phyloP scores from a whole-genome alignment of 2,113 vertebrate genomes.

The Rhineura floridana region DNA sequence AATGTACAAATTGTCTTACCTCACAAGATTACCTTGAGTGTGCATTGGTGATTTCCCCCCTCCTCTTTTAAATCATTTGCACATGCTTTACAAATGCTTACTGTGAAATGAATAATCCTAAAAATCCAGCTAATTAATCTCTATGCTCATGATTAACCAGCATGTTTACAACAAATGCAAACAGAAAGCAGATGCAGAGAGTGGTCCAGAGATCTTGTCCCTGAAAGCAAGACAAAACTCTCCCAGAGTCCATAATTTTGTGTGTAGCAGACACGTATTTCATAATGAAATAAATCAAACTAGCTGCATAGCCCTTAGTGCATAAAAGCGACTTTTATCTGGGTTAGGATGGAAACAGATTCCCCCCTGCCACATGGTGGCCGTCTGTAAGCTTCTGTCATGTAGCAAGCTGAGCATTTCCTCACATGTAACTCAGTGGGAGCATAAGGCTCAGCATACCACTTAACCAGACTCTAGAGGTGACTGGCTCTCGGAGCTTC shows the following conservation, averaged over 20 bases:
- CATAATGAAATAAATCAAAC: not conserved
- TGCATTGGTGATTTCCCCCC: slow-evolving; percentile 25
- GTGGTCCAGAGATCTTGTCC: not conserved
- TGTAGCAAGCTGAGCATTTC: not conserved
- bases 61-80: slow-evolving; percentile 9
- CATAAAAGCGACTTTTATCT: too few species aligned
- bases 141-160: not conserved
- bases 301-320: not conserved
- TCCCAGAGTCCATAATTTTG: not conserved
- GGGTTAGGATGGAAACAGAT: not conserved
- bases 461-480: not conserved
- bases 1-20: slow-evolving; percentile 43
- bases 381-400: not conserved
- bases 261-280: not conserved
- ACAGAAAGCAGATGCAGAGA: not conserved
- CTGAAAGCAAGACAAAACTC: not conserved
- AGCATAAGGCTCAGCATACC: not conserved
- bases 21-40: not conserved
- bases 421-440: not conserved
- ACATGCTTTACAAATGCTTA: slow-evolving; percentile 14
- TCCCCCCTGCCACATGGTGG: not conserved
- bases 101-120: slow-evolving; percentile 8
- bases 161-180: not conserved
- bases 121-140: not conserved
- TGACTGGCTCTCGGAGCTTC: not conserved